Evolutionary conservation across 2,888 invertebrate species (phyloP), one percentile per base, ranked within the genome.

Genomic region (Drosophila macrospina): DNA sequence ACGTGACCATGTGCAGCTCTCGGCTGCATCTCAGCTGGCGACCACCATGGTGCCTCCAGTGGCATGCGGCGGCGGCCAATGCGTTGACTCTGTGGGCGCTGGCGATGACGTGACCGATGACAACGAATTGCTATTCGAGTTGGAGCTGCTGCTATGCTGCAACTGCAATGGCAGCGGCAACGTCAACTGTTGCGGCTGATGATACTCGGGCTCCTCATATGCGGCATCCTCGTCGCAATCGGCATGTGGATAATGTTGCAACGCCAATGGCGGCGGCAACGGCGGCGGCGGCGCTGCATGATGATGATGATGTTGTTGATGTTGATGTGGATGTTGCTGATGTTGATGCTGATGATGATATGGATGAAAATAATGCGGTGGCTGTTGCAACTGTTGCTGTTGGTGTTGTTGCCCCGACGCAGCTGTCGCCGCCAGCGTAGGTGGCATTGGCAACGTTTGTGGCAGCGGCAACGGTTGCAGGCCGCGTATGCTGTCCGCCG

Each of bases 401-500:
- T 69, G 74, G 45, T 71, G 75, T 59, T 70, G 76, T 24, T 66
- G 81, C 63, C 50, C 82, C 54, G 65, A 72, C 60, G 44, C 44
- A 69, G 63, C 66, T 44, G 75, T 45, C 15, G 71, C 72, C 69
- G 74, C 69, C 51, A 76, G 56, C 70, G 75, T 60, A 61, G 66
- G 88, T 80, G 68, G 87, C 64, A 64, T 16, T 36, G 65, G 65
- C 59, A 54, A 28, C 60, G 82, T 66, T n/a, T 42, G 36, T 62
- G 65, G 87, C 67, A 63, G 24, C n/a, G 51, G 64, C 54, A 64
- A 20, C 15, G 71, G 90, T 28, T 90, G 91, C 76, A 92, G 65
- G 37, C 92, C 92, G 24, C 92, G 90, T 80, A 92, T 91, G 60
- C 92, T 92, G 65, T 92, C 92, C 50, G 92, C 91, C 67, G 92